These are phyloP conservation scores for Menura novaehollandiae DNA, from an alignment of 2,113 vertebrate species.

Conservation along the genomic window DNA sequence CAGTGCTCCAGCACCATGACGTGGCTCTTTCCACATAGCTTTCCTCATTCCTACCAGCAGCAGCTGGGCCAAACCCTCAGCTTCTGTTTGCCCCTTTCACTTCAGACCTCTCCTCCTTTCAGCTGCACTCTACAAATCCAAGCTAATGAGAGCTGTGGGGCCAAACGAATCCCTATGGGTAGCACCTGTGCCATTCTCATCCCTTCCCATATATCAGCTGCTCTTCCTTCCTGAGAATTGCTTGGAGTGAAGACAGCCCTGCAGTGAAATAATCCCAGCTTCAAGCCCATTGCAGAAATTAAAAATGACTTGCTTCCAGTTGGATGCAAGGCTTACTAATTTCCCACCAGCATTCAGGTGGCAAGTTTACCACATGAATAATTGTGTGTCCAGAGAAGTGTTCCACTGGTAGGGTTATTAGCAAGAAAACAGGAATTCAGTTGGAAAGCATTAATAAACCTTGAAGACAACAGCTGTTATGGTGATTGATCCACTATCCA, in stretches of 20 bases:
- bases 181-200: not conserved
- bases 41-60: not conserved
- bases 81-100: not conserved
- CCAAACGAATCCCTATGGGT: not conserved
- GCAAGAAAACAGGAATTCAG: not conserved
- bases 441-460: conserved; percentile 31
- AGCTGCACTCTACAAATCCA: not conserved
- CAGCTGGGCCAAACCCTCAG: not conserved
- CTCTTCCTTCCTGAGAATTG: not conserved
- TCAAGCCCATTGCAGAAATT: not conserved
- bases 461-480: conserved; percentile 26
- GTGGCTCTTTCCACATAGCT: not conserved
- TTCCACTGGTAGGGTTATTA: conserved; percentile 26
- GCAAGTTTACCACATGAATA: conserved; percentile 29
- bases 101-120: not conserved
- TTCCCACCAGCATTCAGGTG: not conserved
- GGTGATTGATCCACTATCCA: conserved; percentile 23
- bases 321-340: conserved; percentile 1
- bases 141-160: not conserved
- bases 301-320: not conserved
- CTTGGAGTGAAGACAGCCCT: not conserved
- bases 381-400: not conserved
- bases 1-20: not conserved
- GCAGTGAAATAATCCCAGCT: not conserved
- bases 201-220: not conserved